phyloP scores from a whole-genome alignment of 1,140 invertebrate genomes.

The Samia ricini region DNA sequence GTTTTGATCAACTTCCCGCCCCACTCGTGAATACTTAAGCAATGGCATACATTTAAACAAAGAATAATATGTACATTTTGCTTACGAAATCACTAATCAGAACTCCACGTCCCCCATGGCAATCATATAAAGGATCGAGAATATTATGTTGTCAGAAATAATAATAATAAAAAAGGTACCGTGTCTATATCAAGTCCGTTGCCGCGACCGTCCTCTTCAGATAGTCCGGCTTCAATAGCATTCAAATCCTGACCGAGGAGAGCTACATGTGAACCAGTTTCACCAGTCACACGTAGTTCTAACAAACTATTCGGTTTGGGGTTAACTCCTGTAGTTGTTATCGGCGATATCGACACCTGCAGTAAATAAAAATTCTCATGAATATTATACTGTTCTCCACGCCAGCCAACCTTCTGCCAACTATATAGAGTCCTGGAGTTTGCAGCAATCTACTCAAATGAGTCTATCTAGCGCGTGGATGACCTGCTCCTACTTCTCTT shows the following conservation, averaged over 20 bases:
- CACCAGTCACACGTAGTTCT: slow-evolving; percentile 49
- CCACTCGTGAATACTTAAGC: too few species aligned
- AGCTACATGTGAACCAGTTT: slow-evolving; percentile 43
- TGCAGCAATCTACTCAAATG: too few species aligned
- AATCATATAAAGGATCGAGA: too few species aligned
- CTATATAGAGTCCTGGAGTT: too few species aligned
- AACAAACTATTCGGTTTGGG: slow-evolving; percentile 50
- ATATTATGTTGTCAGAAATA: not conserved
- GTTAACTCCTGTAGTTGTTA: slow-evolving; percentile 31
- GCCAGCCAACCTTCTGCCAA: too few species aligned
- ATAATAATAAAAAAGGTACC: slow-evolving; percentile 28
- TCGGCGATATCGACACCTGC: slow-evolving; percentile 46
- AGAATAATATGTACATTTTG: too few species aligned
- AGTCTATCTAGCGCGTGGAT: too few species aligned
- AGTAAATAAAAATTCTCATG: not conserved
- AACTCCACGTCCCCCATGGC: too few species aligned
- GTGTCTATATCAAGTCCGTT: slow-evolving; percentile 53
- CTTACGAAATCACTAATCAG: too few species aligned
- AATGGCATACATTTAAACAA: too few species aligned
- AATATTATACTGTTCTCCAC: not conserved
- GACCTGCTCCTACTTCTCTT: too few species aligned
- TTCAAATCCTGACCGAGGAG: slow-evolving; percentile 41
- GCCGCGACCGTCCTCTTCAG: slow-evolving; percentile 40
- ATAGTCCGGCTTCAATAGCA: slow-evolving; percentile 41
- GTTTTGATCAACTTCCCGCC: too few species aligned